Evolutionary conservation across 2,888 invertebrate genomes (phyloP), one percentile per base, ranked within the genome.

Genomic region (Agonopterix alstromeriana): DNA sequence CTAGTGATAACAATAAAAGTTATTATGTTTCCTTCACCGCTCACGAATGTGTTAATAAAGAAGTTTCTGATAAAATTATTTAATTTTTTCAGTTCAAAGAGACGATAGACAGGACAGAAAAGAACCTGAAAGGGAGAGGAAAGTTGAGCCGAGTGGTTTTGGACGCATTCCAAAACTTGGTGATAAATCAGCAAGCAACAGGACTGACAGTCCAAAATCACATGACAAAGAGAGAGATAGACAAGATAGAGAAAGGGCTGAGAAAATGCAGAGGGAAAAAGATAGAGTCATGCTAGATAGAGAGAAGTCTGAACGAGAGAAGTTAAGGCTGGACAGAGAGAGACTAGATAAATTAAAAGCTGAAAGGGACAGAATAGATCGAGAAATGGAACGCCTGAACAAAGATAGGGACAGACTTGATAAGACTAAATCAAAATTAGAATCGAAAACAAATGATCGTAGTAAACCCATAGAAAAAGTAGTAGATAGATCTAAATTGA

Each of bases 111-210:
- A 67, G 11, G 78, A 80, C 51, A 71, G 73, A 10, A 74, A 55
- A 54, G 60, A 67, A 12, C 38, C 54, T n/a, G 83, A 82, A 46
- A 77, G 51, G 56, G 85, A 82, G 52, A 74, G 57, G 52, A 84
- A 73, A 66, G 61, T 73, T 10, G 84, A 82, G 55, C 53, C 67
- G 11, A 50, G 61, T 49, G 72, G 74, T 8, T 77, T 85, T 54
- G 81, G 77, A 2, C 72, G 90, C 51, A 91, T 91, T 61, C 91
- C 91, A 40, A 92, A 92, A 75, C 53, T 91, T 2, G 71, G 77
- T 46, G 83, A 81, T 35, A 87, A 73, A 67, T 11, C 12, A 3
- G 57, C 56, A 46, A 45, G 65, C 35, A 45, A 66, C 35, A 79
- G 68, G 57, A 72, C 62, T 56, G 71, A 77, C 41, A 70, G 64